Evolutionary conservation across 2,797 vertebrate species (phyloP), one percentile per base, ranked within the genome.

Genomic region (Typhlichthys eigenmanni): DNA sequence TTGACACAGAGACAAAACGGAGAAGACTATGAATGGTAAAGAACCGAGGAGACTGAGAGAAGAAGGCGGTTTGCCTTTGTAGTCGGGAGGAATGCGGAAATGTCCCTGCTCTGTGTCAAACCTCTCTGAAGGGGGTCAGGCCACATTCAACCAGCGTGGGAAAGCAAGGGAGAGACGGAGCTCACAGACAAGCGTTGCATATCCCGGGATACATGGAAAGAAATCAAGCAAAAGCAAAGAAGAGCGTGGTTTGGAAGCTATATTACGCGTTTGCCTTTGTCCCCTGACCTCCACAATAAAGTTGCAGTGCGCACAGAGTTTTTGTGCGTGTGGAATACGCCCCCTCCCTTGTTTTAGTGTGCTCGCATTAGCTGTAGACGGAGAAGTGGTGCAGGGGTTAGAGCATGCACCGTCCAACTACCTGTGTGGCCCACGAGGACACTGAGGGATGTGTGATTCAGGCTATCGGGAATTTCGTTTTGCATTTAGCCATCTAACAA

Each of bases 81-180:
- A 96, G 95, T 97, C 83, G 87, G 61, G 93, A 94, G 95, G 96
- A 98, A 98, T 98, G 96, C 96, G 96, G 96, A 98, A 98, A 97
- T 95, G 95, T 96, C 94, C 94, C 91, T 94, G 94, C 94, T 94
- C 94, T 93, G 93, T 98, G 96, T 97, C 96, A 97, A 95, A 96
- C 94, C 94, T 95, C 95, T 96, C 95, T 95, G 95, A 95, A 98
- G 93, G 95, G 95, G 96, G 96, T 96, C 95, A 97, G 94, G 92
- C 91, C 95, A 95, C 95, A 97, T 95, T 97, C 93, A 96, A 93
- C 94, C 95, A 94, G 95, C 96, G 95, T 98, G 96, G 96, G 96
- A 98, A 98, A 95, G 95, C 90, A 87, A 86, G 90, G 90, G 87
- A 68, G 84, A 87, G 90, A 81, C 82, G 81, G 83, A 85, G 88